phyloP scores from a whole-genome alignment of 2,113 vertebrate species.

The Hymenochirus boettgeri region DNA sequence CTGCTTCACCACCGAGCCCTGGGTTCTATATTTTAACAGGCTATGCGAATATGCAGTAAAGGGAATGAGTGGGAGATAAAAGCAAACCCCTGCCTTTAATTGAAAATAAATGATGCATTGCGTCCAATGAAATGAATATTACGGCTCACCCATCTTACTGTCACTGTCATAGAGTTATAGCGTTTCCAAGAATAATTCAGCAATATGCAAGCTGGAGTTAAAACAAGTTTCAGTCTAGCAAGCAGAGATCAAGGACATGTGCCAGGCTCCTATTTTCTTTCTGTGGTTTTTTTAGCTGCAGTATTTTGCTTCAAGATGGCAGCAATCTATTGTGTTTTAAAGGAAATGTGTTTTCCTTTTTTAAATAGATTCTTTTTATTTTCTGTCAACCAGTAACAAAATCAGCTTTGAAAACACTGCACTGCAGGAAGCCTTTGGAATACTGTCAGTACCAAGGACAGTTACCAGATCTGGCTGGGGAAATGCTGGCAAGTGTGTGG shows the following conservation, averaged over 20 bases:
- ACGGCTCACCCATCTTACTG: conserved; percentile 44
- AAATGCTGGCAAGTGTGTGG: conserved; percentile 12
- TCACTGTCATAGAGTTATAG: conserved; percentile 19
- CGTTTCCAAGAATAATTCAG: conserved; percentile 28
- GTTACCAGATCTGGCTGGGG: conserved; percentile 33
- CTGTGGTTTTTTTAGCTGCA: conserved; percentile 13
- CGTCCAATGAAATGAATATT: conserved; percentile 50
- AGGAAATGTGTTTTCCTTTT: conserved; percentile 22
- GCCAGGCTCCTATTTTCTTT: background rate
- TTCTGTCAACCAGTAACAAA: conserved; percentile 32
- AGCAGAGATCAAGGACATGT: background rate
- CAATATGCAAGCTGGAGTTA: conserved; percentile 11
- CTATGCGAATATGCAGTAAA: conserved; percentile 3
- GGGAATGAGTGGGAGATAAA: background rate
- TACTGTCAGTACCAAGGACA: conserved; percentile 38
- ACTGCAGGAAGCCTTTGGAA: conserved; percentile 34
- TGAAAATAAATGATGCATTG: conserved; percentile 62
- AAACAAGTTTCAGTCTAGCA: conserved; percentile 17
- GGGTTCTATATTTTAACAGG: conserved; percentile 33
- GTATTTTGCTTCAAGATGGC: conserved; percentile 1
- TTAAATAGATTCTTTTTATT: conserved; percentile 15
- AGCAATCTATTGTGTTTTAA: conserved; percentile 12
- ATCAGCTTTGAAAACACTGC: conserved; percentile 35
- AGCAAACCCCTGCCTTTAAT: conserved; percentile 43
- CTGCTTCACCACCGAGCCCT: conserved; percentile 5